Conservation (phyloP, 2,888 invertebrate species). For the Mactromeris polynyma region DNA sequence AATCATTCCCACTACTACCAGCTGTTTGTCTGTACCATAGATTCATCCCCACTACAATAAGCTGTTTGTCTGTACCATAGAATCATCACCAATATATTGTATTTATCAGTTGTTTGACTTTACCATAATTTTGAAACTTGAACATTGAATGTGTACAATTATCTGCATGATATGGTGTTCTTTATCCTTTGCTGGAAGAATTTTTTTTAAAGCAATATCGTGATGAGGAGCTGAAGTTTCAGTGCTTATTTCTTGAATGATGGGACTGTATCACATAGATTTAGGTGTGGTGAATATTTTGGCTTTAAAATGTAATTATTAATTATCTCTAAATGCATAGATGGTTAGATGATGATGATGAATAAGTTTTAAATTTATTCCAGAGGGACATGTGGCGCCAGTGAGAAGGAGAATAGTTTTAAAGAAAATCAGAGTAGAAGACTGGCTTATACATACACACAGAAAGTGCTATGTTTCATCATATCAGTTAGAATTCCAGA, state of each 20-base stretch:
- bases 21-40: too few relatives aligned
- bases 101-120: too few relatives aligned
- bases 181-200: too few relatives aligned
- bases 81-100: too few relatives aligned
- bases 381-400: background rate
- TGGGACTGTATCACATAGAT: background rate
- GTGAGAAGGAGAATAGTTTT: background rate
- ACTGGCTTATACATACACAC: background rate
- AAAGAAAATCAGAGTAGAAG: background rate
- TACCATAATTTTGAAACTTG: too few relatives aligned
- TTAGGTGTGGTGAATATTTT: background rate
- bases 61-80: too few relatives aligned
- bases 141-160: too few relatives aligned
- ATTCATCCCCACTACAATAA: too few relatives aligned
- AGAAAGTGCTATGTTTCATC: background rate
- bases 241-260: background rate
- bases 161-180: too few relatives aligned
- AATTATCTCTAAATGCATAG: background rate
- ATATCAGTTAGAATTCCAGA: background rate
- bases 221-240: background rate
- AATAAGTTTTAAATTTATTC: too few relatives aligned
- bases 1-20: too few relatives aligned
- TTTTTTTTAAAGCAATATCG: background rate
- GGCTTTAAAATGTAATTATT: too few relatives aligned
- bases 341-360: background rate